A percentile compares a stretch with the other conserved stretches of the same genome.
phyloP scores from a whole-genome alignment of 2,113 vertebrate genomes.

The Rhea americana region DNA sequence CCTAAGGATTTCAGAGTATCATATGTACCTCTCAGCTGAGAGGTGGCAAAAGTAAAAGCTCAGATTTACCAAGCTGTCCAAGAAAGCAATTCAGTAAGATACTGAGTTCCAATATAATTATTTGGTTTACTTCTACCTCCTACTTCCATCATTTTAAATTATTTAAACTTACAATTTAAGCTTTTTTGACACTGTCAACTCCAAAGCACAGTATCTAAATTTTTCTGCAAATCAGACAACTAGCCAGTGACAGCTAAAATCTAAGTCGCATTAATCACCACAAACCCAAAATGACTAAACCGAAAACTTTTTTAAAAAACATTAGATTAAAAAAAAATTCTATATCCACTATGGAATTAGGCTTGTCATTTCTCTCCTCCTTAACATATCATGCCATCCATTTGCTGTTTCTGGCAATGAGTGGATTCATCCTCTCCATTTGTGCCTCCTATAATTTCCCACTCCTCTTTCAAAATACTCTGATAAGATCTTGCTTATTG shows the following conservation, averaged over 20 bases:
- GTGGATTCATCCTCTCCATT: neutral
- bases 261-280: neutral
- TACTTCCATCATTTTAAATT: neutral
- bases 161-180: neutral
- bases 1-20: neutral
- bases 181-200: neutral
- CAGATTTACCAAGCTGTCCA: neutral
- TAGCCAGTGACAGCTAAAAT: neutral
- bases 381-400: neutral
- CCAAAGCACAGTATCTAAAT: neutral
- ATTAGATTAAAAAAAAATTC: neutral
- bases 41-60: slow-evolving; percentile 11
- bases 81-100: neutral
- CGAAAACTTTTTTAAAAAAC: neutral
- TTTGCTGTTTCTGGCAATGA: neutral
- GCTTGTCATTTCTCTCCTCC: neutral
- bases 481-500: neutral
- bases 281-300: neutral
- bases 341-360: neutral
- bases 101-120: neutral
- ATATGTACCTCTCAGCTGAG: accelerated
- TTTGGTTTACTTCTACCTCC: neutral
- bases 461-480: neutral
- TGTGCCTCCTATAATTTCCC: neutral
- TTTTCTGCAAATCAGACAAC: neutral